Conservation (phyloP, 2,888 invertebrate genomes). For the Limenitis camilla region DNA sequence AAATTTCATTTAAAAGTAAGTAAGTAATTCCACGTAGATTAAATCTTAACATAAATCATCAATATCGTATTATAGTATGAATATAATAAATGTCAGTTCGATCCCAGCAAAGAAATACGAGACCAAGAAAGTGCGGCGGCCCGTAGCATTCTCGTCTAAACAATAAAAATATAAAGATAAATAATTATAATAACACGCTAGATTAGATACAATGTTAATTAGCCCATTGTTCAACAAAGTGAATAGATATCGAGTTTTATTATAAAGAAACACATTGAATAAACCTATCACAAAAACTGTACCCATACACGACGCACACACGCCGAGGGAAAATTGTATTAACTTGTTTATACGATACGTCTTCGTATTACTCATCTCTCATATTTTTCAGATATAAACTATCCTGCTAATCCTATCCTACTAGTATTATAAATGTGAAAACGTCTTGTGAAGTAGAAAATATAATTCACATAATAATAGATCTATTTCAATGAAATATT, state of each 20-base stretch:
- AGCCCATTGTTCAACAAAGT: conserved; percentile 44
- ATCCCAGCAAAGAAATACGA: conserved; percentile 22
- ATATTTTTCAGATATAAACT: no score
- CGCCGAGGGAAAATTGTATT: conserved; percentile 26
- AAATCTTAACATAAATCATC: no score
- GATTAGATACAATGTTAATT: conserved; percentile 45
- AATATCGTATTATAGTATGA: neutral
- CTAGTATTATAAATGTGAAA: no score
- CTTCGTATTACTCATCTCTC: no score
- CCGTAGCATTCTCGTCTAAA: conserved; percentile 25
- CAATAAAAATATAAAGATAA: conserved; percentile 41
- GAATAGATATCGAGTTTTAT: conserved; percentile 39
- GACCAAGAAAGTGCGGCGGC: conserved; percentile 27
- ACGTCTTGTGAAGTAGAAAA: no score
- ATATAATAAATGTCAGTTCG: conserved; percentile 4
- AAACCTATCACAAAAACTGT: conserved; percentile 25
- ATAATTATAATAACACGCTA: conserved; percentile 43
- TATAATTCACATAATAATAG: no score
- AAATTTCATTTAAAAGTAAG: no score
- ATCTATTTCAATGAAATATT: no score
- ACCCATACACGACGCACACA: conserved; percentile 21
- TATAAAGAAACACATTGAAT: conserved; percentile 32
- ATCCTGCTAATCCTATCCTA: no score
- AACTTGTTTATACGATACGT: no score
- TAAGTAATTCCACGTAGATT: no score